phyloP scores from a whole-genome alignment of 2,888 invertebrate species.

The Allolobophora icterica region DNA sequence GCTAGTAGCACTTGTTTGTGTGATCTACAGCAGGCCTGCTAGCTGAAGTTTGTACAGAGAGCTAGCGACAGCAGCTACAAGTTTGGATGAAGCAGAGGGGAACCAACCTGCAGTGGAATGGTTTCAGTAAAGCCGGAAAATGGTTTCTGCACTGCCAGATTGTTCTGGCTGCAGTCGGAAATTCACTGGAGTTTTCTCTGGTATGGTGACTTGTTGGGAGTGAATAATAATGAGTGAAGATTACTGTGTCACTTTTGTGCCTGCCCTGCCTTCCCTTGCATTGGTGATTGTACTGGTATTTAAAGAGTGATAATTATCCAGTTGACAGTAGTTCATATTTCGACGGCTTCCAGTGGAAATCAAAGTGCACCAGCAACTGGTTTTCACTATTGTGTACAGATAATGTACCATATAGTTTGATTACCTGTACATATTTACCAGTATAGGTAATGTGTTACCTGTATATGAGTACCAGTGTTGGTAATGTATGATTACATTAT shows the following conservation, averaged over 20 bases:
- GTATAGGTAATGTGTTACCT: not conserved
- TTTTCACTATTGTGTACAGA: not conserved
- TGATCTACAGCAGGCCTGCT: not conserved
- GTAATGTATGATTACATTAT: not conserved
- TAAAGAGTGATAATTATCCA: not conserved
- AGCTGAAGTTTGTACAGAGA: not conserved
- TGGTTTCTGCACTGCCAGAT: not conserved
- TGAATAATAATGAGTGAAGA: slow-evolving; percentile 17
- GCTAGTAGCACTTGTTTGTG: not conserved
- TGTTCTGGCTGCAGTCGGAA: not conserved
- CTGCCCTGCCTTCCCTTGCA: slow-evolving; percentile 2
- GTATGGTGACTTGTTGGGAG: too few species aligned
- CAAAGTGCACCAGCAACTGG: slow-evolving; percentile 6
- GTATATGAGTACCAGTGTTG: not conserved
- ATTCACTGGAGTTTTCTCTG: not conserved
- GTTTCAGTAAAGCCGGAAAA: not conserved
- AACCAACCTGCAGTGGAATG: not conserved
- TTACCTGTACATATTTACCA: not conserved
- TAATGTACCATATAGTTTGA: not conserved
- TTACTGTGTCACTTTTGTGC: slow-evolving; percentile 17
- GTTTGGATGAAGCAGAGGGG: not conserved
- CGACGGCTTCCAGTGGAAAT: not conserved
- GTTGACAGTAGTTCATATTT: slow-evolving; percentile 2
- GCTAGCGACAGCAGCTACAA: slow-evolving; percentile 8
- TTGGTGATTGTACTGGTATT: not conserved